Evolutionary conservation across 2,888 invertebrate genomes (phyloP).

Genomic region (Malachius bipustulatus): DNA sequence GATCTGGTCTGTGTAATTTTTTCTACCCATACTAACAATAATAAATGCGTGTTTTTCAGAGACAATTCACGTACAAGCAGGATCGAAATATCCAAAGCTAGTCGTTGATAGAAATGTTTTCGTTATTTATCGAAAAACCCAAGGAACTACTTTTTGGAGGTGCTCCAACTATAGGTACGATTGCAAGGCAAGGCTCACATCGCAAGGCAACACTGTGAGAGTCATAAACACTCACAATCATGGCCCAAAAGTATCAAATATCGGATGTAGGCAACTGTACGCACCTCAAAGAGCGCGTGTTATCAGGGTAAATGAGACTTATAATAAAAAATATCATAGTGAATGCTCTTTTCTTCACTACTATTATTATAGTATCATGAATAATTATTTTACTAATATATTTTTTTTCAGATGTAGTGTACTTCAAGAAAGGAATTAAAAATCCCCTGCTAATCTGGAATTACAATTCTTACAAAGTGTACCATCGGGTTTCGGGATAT

Average conservation of each 20-base stretch:
- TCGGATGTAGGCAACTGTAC: no score
- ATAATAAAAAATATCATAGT: no score
- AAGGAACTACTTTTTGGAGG: constrained; percentile 24
- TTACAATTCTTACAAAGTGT: constrained; percentile 18
- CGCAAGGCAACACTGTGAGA: constrained; percentile 19
- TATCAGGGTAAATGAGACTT: no score
- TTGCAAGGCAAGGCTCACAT: constrained; percentile 22
- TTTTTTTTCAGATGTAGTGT: constrained; percentile 2
- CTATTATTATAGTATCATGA: no score
- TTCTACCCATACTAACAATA: no score
- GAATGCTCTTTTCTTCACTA: no score
- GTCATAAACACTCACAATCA: constrained; percentile 23
- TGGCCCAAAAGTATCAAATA: constrained; percentile 15
- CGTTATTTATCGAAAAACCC: constrained; percentile 20
- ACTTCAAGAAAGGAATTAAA: constrained; percentile 14
- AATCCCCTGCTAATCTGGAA: constrained; percentile 22
- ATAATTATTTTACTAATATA: no score
- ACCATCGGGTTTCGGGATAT: constrained; percentile 17
- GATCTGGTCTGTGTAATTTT: no score
- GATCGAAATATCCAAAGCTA: constrained; percentile 24
- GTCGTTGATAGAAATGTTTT: constrained; percentile 24
- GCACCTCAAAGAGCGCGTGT: no score
- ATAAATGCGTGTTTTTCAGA: no score
- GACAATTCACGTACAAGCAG: constrained; percentile 21
- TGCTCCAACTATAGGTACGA: constrained; percentile 23